Evolutionary conservation across 1,140 invertebrate genomes (phyloP), one percentile per base, ranked within the genome.

Genomic region (Drosophila lacertosa): DNA sequence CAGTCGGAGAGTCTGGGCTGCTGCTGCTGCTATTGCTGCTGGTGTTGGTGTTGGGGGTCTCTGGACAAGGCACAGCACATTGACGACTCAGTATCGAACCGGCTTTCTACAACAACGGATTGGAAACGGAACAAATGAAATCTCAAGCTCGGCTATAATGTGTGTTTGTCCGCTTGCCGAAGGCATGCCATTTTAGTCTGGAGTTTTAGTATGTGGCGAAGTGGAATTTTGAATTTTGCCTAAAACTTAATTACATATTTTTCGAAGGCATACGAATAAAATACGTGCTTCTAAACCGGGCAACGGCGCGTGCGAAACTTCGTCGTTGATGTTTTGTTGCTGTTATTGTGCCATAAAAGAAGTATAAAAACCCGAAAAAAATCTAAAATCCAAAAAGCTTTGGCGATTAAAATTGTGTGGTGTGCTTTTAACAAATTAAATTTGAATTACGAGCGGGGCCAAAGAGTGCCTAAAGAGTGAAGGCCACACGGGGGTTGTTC

Each of bases 91-190:
- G 89, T 91, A 89, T 89, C 89, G 89, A 91, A 90, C 89, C 89
- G 89, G 89, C 89, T 91, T 91, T 91, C 89, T 89, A 78, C 86
- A 63, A 71, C 73, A 75, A 77, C 89, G 89, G 89, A 90, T 89
- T 90, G 89, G 60, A 73, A 81, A 57, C 64, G 70, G 70, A 82
- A 74, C 39, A 63, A 67, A 66, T 66, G 51, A 73, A 81, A 57
- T 50, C 45, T 45, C 32, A 77, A 62, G 47, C 59, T 69, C 70
- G 60, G 57, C 37, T 50, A 57, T 60, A 77, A 80, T 77, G 63
- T 76, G 77, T 68, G 68, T 66, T 66, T 67, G 51, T 63, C 59
- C 72, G 75, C 48, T 67, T 63, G 62, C 42, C 48, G 15, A 71
- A 74, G 76, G 58, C 75, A 65, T 44, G 53, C 53, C 59, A 42